Conservation (phyloP, 2,888 invertebrate genomes). For the Hypolimnas misippus region DNA sequence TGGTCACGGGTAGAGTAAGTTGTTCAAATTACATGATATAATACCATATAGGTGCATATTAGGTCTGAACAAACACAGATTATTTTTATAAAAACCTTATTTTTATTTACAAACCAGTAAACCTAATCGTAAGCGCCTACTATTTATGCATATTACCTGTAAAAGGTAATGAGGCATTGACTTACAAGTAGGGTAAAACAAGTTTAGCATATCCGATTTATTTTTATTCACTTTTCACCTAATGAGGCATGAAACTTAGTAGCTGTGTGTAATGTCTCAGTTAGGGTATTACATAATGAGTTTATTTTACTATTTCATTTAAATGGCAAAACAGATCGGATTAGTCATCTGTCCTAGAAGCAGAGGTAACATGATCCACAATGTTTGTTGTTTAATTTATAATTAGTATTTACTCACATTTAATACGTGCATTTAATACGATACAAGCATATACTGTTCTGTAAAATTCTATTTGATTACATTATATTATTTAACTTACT, state of each 20-base stretch:
- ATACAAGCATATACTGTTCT: neutral
- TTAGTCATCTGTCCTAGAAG: slow-evolving; percentile 35
- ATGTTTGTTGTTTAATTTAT: neutral
- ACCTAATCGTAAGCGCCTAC: slow-evolving; percentile 7
- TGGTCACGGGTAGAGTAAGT: too few relatives aligned
- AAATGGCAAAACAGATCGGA: slow-evolving; percentile 31
- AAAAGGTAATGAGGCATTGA: slow-evolving; percentile 44
- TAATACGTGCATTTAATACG: neutral
- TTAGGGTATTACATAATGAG: slow-evolving; percentile 37
- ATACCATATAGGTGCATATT: too few relatives aligned
- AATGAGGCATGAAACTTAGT: slow-evolving; percentile 37
- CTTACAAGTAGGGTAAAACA: slow-evolving; percentile 43
- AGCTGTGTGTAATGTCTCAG: slow-evolving; percentile 37
- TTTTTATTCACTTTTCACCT: slow-evolving; percentile 44
- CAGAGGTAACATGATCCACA: slow-evolving; percentile 16
- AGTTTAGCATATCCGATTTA: slow-evolving; percentile 44
- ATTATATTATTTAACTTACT: too few relatives aligned
- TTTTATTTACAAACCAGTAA: slow-evolving; percentile 2
- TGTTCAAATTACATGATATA: too few relatives aligned
- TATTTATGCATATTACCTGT: slow-evolving; percentile 28
- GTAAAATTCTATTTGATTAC: neutral
- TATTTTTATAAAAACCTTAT: neutral
- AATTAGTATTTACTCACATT: neutral
- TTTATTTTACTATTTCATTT: slow-evolving; percentile 38
- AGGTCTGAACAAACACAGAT: neutral